Conservation (phyloP, 2,797 vertebrate species). For the Trachops cirrhosus region DNA sequence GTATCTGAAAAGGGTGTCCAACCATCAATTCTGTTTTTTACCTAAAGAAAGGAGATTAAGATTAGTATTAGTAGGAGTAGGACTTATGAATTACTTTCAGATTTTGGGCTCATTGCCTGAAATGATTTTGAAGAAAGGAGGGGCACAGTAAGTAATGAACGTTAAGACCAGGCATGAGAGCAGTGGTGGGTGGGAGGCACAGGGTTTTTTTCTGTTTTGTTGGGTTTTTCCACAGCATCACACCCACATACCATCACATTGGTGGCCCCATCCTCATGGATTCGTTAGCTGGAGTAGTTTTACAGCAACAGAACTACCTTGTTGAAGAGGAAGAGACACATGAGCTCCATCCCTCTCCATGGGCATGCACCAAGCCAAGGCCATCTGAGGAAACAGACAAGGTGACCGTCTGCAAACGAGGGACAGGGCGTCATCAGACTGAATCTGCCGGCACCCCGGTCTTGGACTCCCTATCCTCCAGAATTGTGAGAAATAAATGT, state of each 20-base stretch:
- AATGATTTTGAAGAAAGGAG: background rate
- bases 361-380: background rate
- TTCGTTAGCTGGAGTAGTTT: background rate
- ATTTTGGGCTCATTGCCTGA: background rate
- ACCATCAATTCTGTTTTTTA: background rate
- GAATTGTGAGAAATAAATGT: background rate
- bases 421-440: background rate
- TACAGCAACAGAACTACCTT: background rate
- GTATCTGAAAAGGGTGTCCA: background rate
- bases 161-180: background rate
- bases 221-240: background rate
- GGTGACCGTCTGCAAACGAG: background rate
- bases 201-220: background rate
- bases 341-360: background rate
- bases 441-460: background rate
- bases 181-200: rapidly evolving
- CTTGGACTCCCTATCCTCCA: background rate
- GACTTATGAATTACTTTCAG: background rate
- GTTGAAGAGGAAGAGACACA: background rate
- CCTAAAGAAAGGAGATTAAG: background rate
- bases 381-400: background rate
- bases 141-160: background rate
- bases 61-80: background rate
- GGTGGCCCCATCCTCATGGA: background rate
- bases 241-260: background rate